Evolutionary conservation across 2,113 vertebrate genomes (phyloP), one percentile per base, ranked within the genome.

Genomic region (Sminthopsis crassicaudata): DNA sequence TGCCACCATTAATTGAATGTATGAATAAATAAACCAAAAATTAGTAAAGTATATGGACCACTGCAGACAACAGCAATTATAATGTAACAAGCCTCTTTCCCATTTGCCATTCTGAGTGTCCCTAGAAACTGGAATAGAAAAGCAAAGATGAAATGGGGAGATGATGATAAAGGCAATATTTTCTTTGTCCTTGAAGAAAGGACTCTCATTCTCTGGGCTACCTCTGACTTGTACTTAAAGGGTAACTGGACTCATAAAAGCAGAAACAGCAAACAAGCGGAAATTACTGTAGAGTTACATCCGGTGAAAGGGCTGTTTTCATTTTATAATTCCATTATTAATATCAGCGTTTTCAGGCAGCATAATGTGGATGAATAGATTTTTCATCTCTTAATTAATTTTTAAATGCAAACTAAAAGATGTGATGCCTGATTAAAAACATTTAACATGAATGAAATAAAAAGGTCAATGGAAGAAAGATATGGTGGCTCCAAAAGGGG

Each of bases 381-480:
- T 93, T 93, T 1, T 42, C n/a, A 93, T 54, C 36, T 84, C 24
- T 76, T 92, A 91, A 53, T 91, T 90, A 95, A 88, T 90, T 97
- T 94, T 94, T 93, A 53, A 50, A 90, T 91, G 12, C 7, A 91
- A 94, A 95, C 25, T 52, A 46, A 94, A 19, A 89, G 46, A 94
- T 50, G 27, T 25, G 12, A 93, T 91, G 19, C 11, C 27, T 57
- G 5, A 88, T 95, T 89, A 92, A 93, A 90, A 93, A 0, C 46
- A 91, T 94, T 96, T 94, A 89, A 27, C 88, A 96, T 93, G 89
- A 84, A 93, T 93, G 67, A 96, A 97, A 97, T 92, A 94, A 93
- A 98, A 98, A 98, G 95, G 84, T 98, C 96, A 97, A 93, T 91
- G 97, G 53, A 95, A 97, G 96, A 97, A 96, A 98, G 92, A 97